Conservation (phyloP, 2,113 vertebrate species). For the Orthonyx spaldingii region DNA sequence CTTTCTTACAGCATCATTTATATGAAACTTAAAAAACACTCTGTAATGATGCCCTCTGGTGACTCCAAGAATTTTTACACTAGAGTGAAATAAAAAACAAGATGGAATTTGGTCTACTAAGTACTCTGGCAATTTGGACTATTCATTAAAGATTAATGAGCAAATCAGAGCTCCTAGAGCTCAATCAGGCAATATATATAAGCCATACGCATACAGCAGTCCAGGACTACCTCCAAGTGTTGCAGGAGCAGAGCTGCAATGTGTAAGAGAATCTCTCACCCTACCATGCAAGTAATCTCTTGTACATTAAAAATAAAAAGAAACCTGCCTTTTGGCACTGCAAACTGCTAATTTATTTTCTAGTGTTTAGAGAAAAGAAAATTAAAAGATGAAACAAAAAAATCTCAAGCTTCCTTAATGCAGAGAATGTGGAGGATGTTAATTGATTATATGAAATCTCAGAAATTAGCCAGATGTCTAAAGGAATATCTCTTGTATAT, state of each 20-base stretch:
- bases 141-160: background rate
- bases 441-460: background rate
- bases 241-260: background rate
- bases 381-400: background rate
- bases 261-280: background rate
- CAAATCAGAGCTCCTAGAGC: background rate
- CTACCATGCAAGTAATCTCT: background rate
- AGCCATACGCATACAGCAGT: background rate
- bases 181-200: background rate
- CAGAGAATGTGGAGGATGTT: background rate
- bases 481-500: background rate
- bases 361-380: background rate
- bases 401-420: background rate
- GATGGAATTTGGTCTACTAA: background rate
- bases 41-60: conserved; percentile 28
- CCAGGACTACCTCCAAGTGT: background rate
- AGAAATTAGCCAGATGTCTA: background rate
- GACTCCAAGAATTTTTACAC: background rate
- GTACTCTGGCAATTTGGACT: background rate
- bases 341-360: background rate
- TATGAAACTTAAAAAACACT: background rate
- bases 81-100: background rate
- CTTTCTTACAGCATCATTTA: background rate
- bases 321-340: background rate
- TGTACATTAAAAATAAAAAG: background rate